These are phyloP conservation scores for Otolemur crassicaudatus DNA, from an alignment of 2,797 vertebrate species.

Conservation along the genomic window DNA sequence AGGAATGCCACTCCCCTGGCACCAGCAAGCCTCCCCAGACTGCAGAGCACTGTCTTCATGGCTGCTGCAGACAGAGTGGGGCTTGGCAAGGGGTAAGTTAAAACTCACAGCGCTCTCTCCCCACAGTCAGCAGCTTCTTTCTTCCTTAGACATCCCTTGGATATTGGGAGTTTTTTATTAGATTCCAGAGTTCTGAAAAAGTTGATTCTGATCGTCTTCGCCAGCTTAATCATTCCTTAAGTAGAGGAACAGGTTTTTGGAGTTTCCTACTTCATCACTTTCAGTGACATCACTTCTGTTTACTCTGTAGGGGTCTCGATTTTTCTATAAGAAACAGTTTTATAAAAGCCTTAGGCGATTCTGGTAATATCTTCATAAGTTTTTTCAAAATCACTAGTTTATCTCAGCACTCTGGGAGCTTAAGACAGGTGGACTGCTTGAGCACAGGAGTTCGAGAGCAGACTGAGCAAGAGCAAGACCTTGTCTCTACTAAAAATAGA, in stretches of 20 bases:
- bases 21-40: not conserved
- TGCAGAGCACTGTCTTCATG: not conserved
- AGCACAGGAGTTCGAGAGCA: no score
- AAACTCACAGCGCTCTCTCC: not conserved
- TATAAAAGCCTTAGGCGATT: not conserved
- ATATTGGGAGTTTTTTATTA: not conserved
- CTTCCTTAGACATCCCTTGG: not conserved
- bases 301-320: not conserved
- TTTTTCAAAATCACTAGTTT: not conserved
- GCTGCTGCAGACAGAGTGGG: not conserved
- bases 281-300: not conserved
- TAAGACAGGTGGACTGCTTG: no score
- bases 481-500: no score
- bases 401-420: no score
- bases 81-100: not conserved
- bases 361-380: not conserved
- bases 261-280: not conserved
- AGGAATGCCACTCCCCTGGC: not conserved
- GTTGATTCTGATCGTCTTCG: not conserved
- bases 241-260: not conserved
- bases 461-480: no score
- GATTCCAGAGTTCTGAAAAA: not conserved
- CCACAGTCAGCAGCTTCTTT: not conserved
- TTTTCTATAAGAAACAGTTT: not conserved
- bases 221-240: not conserved